phyloP scores from a whole-genome alignment of 2,888 invertebrate genomes.

The Teleiodes luculella region DNA sequence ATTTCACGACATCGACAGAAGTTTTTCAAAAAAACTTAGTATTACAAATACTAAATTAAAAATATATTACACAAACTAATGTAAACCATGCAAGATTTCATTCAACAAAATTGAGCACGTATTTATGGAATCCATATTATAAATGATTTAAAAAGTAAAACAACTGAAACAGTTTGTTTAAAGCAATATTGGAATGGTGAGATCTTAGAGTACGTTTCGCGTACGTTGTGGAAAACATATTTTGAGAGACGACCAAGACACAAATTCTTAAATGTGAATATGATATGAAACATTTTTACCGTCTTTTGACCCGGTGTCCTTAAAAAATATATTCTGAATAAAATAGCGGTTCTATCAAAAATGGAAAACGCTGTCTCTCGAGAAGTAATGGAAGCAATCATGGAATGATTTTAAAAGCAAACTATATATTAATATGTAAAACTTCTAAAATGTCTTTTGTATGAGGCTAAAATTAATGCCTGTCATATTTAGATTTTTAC shows the following conservation, averaged over 20 bases:
- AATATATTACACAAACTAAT: constrained; percentile 51
- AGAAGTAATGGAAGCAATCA: constrained; percentile 67
- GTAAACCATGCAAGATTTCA: constrained; percentile 24
- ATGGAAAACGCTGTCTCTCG: too few species aligned
- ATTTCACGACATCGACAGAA: constrained; percentile 39
- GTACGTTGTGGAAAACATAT: constrained; percentile 26
- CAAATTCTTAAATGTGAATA: too few species aligned
- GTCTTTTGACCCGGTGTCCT: too few species aligned
- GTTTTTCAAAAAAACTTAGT: constrained; percentile 42
- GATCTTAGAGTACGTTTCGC: constrained; percentile 51
- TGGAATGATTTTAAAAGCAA: constrained; percentile 64
- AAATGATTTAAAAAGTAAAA: constrained; percentile 24
- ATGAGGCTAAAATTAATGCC: constrained; percentile 51
- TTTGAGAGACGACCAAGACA: not conserved
- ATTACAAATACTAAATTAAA: constrained; percentile 33
- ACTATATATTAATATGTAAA: constrained; percentile 36
- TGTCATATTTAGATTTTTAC: constrained; percentile 15
- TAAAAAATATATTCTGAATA: too few species aligned
- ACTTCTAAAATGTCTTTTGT: constrained; percentile 38
- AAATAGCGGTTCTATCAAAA: too few species aligned
- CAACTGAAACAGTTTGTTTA: constrained; percentile 38
- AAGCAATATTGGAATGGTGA: constrained; percentile 73
- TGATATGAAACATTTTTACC: too few species aligned
- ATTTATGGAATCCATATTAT: constrained; percentile 46
- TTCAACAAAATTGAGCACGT: constrained; percentile 55